Conservation (phyloP, 1,140 invertebrate genomes). For the Reticulitermes speratus region DNA sequence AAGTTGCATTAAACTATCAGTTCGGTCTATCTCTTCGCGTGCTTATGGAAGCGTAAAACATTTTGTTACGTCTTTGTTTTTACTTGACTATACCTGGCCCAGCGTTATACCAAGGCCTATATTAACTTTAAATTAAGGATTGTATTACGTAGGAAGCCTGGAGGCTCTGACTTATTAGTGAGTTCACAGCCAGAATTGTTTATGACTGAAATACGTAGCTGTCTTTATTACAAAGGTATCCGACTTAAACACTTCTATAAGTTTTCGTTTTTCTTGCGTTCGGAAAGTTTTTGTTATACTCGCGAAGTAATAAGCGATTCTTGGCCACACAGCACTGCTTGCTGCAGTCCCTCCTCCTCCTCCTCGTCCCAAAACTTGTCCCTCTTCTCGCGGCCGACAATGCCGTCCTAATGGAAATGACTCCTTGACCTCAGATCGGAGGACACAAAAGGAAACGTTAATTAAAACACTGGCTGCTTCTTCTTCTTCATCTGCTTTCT, state of each 20-base stretch:
- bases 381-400: not conserved
- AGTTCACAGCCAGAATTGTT: constrained; percentile 1
- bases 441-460: constrained; percentile 27
- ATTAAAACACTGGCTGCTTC: constrained; percentile 19
- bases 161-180: not conserved
- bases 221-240: not conserved
- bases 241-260: not conserved
- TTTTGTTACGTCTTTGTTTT: not conserved
- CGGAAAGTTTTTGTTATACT: not conserved
- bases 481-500: not conserved
- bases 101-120: not conserved
- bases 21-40: not conserved
- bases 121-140: constrained; percentile 20
- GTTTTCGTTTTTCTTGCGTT: not conserved
- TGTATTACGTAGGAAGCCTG: not conserved
- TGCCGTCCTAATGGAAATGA: constrained; percentile 13
- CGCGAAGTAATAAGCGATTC: constrained; percentile 2
- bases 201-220: constrained; percentile 12
- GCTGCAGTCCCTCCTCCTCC: not conserved
- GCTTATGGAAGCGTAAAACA: constrained; percentile 15
- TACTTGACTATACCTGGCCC: not conserved
- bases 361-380: not conserved
- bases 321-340: not conserved
- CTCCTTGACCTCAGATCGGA: constrained; percentile 21
- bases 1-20: constrained; percentile 1